Conservation (phyloP, 2,113 vertebrate genomes). For the Pelecanus crispus region DNA sequence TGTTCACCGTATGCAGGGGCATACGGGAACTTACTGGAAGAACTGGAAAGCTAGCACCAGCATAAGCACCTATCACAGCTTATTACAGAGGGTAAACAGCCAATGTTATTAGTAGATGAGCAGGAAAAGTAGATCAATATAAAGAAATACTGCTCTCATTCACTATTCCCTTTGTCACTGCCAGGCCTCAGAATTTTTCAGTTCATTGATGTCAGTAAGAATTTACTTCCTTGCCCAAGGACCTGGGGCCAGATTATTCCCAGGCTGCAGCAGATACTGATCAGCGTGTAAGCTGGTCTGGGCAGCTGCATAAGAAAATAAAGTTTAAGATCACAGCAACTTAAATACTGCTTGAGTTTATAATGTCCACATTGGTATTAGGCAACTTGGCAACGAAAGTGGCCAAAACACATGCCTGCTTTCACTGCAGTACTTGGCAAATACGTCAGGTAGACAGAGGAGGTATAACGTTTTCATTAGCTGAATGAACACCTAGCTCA, state of each 20-base stretch:
- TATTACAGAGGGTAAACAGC: conserved; percentile 24
- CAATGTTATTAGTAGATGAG: conserved; percentile 36
- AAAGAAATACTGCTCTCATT: conserved; percentile 58
- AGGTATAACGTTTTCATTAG: neutral
- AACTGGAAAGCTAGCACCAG: neutral
- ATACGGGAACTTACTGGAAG: neutral
- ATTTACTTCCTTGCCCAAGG: conserved; percentile 48
- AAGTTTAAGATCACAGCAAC: conserved; percentile 30
- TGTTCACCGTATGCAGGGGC: too few species aligned
- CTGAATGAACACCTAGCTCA: neutral
- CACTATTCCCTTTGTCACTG: conserved; percentile 59
- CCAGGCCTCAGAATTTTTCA: conserved; percentile 51
- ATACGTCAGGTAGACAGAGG: neutral
- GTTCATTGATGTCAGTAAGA: conserved; percentile 54
- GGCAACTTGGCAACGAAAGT: neutral
- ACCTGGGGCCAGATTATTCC: conserved; percentile 44
- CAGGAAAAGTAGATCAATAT: conserved; percentile 52
- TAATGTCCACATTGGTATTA: neutral
- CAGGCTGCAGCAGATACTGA: conserved; percentile 29
- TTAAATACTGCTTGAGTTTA: neutral
- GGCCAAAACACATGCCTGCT: neutral
- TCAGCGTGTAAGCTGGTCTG: conserved; percentile 16
- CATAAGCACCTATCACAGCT: neutral
- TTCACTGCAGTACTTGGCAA: neutral
- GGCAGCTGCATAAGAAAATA: conserved; percentile 11